Conservation (phyloP, 2,797 vertebrate genomes). For the Sebastes paucispinis region DNA sequence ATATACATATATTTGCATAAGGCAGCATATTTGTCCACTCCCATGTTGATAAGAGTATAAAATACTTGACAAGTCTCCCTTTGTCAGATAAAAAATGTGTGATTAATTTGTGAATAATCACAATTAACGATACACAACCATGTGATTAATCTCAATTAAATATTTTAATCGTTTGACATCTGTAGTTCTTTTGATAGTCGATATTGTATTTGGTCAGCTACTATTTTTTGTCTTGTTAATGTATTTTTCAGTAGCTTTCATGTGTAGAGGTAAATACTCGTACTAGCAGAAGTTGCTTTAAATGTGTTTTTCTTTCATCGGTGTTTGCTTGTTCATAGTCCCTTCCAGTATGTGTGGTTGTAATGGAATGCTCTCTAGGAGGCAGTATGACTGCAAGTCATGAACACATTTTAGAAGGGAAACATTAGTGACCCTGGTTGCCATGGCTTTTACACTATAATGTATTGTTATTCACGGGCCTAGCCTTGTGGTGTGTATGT, state of each 20-base stretch:
- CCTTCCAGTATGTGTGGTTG: not conserved
- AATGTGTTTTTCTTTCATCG: not conserved
- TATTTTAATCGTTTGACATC: too few relatives aligned
- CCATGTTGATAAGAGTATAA: too few relatives aligned
- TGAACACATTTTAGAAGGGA: not conserved
- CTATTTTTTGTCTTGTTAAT: not conserved
- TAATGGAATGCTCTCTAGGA: not conserved
- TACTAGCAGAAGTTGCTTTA: not conserved
- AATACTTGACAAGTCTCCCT: too few relatives aligned
- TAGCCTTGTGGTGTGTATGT: not conserved
- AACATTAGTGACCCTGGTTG: not conserved
- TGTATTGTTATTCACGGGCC: not conserved
- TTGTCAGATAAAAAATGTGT: too few relatives aligned
- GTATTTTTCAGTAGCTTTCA: not conserved
- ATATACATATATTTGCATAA: too few relatives aligned
- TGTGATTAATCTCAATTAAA: too few relatives aligned
- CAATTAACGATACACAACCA: too few relatives aligned
- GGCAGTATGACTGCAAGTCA: not conserved
- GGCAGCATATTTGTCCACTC: too few relatives aligned
- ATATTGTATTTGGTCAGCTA: not conserved
- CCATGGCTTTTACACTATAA: not conserved
- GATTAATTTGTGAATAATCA: too few relatives aligned
- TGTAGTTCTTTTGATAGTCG: too few relatives aligned
- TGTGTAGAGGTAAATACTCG: not conserved
- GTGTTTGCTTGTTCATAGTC: not conserved